Evolutionary conservation across 2,888 invertebrate genomes (phyloP).

Genomic region (Nemotelus nigrinus): DNA sequence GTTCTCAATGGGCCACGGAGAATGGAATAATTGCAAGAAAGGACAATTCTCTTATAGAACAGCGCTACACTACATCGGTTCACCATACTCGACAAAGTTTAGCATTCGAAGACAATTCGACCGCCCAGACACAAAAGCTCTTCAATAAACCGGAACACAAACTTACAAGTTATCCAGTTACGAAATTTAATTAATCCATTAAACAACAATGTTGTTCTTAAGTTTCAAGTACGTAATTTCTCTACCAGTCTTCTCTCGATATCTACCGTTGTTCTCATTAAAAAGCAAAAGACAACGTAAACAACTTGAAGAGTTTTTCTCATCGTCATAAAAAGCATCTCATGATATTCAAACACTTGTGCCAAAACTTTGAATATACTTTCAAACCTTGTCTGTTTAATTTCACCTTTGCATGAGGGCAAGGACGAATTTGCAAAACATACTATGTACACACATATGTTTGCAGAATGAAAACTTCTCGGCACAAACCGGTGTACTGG

Average conservation of each 20-base stretch:
- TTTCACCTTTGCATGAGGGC: constrained; percentile 38
- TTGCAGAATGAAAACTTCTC: too few species aligned
- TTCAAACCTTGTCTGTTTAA: constrained; percentile 1
- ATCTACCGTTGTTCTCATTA: neutral
- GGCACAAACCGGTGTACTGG: neutral
- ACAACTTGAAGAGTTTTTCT: constrained; percentile 16
- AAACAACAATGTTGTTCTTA: constrained; percentile 6
- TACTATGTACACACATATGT: neutral
- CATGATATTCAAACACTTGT: constrained; percentile 28
- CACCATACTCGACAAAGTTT: too few species aligned
- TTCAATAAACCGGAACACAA: too few species aligned
- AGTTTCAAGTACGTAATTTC: constrained; percentile 31
- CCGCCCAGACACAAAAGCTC: too few species aligned
- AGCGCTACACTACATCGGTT: too few species aligned
- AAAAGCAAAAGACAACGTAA: constrained; percentile 19
- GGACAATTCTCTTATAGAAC: too few species aligned
- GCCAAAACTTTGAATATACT: constrained; percentile 22
- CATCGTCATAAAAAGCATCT: constrained; percentile 20
- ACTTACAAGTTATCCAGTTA: neutral
- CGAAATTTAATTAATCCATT: constrained; percentile 33
- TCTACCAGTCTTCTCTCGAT: neutral
- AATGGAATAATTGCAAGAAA: too few species aligned
- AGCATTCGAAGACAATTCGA: too few species aligned
- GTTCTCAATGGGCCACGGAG: too few species aligned
- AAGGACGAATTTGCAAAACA: neutral